Conservation (phyloP, 2,113 vertebrate genomes). For the Corydoras sp. region DNA sequence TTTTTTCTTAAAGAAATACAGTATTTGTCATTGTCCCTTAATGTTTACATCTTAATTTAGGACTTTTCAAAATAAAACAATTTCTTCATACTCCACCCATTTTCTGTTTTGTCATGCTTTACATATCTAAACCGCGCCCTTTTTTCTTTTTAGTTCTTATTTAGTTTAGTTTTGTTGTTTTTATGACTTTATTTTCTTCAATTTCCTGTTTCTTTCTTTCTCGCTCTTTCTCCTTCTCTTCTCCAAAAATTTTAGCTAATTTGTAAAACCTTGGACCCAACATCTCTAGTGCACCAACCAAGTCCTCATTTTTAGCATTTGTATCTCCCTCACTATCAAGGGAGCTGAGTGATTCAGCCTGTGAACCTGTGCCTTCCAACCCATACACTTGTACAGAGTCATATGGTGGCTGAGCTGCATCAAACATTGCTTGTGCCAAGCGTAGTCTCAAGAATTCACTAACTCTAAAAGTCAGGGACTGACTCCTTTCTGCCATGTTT, state of each 20-base stretch:
- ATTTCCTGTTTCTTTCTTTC: slow-evolving; percentile 31
- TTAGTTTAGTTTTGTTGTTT: too few relatives aligned
- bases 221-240: slow-evolving; percentile 63
- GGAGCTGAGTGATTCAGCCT: slow-evolving; percentile 81
- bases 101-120: too few relatives aligned
- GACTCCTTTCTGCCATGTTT: slow-evolving; percentile 45
- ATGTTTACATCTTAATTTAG: too few relatives aligned
- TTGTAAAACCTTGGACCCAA: slow-evolving; percentile 83
- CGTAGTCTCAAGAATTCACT: slow-evolving; percentile 77
- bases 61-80: too few relatives aligned
- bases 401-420: slow-evolving; percentile 80
- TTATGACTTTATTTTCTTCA: too few relatives aligned
- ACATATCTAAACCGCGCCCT: too few relatives aligned
- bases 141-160: too few relatives aligned
- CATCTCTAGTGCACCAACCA: slow-evolving; percentile 68
- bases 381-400: slow-evolving; percentile 87
- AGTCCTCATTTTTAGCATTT: slow-evolving; percentile 62
- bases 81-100: too few relatives aligned
- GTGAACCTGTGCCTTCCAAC: slow-evolving; percentile 79
- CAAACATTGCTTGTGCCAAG: slow-evolving; percentile 78
- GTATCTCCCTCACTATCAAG: slow-evolving; percentile 74
- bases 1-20: too few relatives aligned
- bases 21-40: too few relatives aligned
- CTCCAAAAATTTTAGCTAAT: slow-evolving; percentile 76
- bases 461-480: slow-evolving; percentile 70